Percentiles rank a stretch among this genome's conserved stretches.
Evolutionary conservation across 2,888 invertebrate species (phyloP).

Genomic region (Alcis repandata): DNA sequence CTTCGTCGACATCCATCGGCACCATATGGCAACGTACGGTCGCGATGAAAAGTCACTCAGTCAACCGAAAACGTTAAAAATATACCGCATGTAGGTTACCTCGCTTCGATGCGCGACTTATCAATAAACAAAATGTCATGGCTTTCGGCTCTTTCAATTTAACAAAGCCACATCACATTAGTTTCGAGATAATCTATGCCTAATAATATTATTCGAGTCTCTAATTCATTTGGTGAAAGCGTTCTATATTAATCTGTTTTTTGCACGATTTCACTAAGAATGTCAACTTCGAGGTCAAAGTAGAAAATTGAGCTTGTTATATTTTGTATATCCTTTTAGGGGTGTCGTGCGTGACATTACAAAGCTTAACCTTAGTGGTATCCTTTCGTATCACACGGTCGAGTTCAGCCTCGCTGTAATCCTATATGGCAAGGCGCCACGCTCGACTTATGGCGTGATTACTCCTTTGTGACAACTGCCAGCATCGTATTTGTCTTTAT

Average conservation of each 20-base stretch:
- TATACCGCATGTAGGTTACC: constrained; percentile 14
- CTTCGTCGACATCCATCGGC: constrained; percentile 68
- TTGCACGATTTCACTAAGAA: constrained; percentile 38
- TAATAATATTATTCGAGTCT: constrained; percentile 21
- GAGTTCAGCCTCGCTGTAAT: constrained; percentile 79
- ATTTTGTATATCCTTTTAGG: constrained; percentile 40
- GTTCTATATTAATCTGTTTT: constrained; percentile 40
- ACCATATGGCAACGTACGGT: constrained; percentile 80
- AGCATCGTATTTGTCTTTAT: constrained; percentile 27
- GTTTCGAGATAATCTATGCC: constrained; percentile 20
- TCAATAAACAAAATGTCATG: constrained; percentile 1
- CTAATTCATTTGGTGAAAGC: constrained; percentile 35
- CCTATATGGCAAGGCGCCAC: constrained; percentile 78
- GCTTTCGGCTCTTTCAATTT: constrained; percentile 6
- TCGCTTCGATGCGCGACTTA: constrained; percentile 5
- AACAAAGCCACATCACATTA: constrained; percentile 18
- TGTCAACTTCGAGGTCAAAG: constrained; percentile 29
- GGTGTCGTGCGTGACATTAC: constrained; percentile 69
- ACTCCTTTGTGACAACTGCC: constrained; percentile 64
- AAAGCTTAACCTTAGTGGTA: constrained; percentile 75
- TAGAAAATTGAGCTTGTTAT: constrained; percentile 25
- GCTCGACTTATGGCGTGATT: constrained; percentile 71
- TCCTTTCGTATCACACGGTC: constrained; percentile 76
- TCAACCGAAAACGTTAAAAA: constrained; percentile 44
- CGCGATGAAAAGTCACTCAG: constrained; percentile 55